Evolutionary conservation across 2,888 invertebrate species (phyloP).

Genomic region (Dryobota labecula): DNA sequence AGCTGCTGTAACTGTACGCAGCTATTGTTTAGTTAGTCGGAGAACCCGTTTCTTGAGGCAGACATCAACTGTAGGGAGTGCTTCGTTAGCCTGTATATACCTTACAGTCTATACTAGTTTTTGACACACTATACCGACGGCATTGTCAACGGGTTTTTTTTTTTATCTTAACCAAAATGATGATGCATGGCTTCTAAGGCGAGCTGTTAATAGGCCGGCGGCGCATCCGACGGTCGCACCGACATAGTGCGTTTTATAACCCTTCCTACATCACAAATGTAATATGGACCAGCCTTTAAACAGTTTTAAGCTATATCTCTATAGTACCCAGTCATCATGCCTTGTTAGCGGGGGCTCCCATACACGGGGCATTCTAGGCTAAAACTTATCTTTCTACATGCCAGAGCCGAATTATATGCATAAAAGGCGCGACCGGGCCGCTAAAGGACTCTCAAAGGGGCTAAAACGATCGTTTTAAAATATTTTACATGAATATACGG

Average conservation of each 20-base stretch:
- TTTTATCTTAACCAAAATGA: too few relatives aligned
- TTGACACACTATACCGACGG: too few relatives aligned
- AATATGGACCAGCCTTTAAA: not conserved
- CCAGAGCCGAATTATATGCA: not conserved
- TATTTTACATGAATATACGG: not conserved
- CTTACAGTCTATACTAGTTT: too few relatives aligned
- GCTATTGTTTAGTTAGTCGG: too few relatives aligned
- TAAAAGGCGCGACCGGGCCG: not conserved
- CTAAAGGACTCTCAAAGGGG: too few relatives aligned
- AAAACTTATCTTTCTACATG: not conserved
- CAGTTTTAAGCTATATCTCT: not conserved
- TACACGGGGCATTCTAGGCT: constrained; percentile 1
- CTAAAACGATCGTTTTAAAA: too few relatives aligned
- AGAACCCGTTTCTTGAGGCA: too few relatives aligned
- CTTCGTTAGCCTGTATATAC: too few relatives aligned
- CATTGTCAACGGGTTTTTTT: too few relatives aligned
- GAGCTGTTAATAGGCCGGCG: not conserved
- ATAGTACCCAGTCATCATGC: constrained; percentile 5
- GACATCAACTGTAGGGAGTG: too few relatives aligned
- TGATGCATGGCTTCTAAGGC: not conserved
- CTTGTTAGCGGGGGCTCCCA: not conserved
- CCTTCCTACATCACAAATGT: not conserved
- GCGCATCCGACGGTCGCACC: not conserved
- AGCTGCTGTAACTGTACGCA: too few relatives aligned
- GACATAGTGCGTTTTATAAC: too few relatives aligned